phyloP scores from a whole-genome alignment of 2,113 vertebrate species.

The Buteo buteo region DNA sequence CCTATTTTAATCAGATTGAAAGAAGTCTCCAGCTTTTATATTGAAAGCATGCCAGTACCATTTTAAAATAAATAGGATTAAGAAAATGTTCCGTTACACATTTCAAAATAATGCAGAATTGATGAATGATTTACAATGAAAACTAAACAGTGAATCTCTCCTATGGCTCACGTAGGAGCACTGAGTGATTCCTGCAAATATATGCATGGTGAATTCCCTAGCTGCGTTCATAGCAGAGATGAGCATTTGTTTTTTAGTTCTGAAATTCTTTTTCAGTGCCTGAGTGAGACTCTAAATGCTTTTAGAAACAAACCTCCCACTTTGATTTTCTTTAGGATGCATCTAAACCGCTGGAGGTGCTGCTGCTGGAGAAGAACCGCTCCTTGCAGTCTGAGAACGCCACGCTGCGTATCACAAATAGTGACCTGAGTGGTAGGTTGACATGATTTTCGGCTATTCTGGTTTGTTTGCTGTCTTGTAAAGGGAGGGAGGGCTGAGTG shows the following conservation, averaged over 20 bases:
- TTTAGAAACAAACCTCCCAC: background rate
- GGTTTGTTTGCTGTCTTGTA: slow-evolving; percentile 27
- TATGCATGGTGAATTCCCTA: background rate
- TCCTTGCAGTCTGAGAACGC: slow-evolving; percentile 94
- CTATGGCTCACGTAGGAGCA: background rate
- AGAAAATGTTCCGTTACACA: background rate
- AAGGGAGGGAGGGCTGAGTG: slow-evolving; percentile 40
- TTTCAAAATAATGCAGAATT: slow-evolving; percentile 1
- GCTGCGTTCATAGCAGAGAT: background rate
- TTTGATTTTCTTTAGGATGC: slow-evolving; percentile 79
- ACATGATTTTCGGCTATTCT: background rate
- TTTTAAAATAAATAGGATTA: slow-evolving; percentile 16
- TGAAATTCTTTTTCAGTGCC: background rate
- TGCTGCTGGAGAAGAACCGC: slow-evolving; percentile 96
- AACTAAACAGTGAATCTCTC: background rate
- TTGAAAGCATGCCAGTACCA: background rate
- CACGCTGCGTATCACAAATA: slow-evolving; percentile 90
- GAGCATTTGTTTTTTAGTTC: background rate
- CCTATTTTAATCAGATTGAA: background rate
- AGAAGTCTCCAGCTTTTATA: background rate
- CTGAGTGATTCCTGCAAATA: background rate
- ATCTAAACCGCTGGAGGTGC: slow-evolving; percentile 91
- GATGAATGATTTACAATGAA: background rate
- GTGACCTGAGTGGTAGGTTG: slow-evolving; percentile 95
- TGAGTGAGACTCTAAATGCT: background rate